Conservation (phyloP, 1,140 invertebrate genomes). For the Temnothorax curvispinosus region DNA sequence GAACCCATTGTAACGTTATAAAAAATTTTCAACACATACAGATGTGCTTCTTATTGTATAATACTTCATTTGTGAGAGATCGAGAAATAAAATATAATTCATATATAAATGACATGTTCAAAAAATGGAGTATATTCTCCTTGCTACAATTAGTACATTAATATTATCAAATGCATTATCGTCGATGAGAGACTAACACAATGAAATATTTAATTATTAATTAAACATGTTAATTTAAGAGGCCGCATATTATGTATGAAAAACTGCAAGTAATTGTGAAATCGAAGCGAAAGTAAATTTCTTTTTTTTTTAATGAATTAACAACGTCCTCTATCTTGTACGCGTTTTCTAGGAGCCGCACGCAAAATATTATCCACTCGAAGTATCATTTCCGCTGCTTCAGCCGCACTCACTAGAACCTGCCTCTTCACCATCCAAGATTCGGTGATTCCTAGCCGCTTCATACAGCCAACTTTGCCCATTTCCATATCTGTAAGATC, state of each 20-base stretch:
- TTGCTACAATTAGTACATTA: constrained; percentile 20
- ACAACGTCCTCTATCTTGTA: constrained; percentile 94
- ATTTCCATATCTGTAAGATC: constrained; percentile 92
- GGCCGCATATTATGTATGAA: neutral
- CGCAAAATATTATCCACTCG: constrained; percentile 99
- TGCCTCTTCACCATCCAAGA: constrained; percentile 98
- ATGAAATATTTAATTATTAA: constrained; percentile 4
- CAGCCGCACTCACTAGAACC: constrained; percentile 96
- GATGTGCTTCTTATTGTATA: neutral
- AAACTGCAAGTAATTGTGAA: constrained; percentile 9
- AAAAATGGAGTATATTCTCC: constrained; percentile 18
- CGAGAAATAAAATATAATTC: neutral
- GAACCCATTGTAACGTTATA: constrained; percentile 75
- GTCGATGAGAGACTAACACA: neutral
- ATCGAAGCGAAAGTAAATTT: neutral
- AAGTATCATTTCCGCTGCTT: constrained; percentile 99
- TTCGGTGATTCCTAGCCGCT: constrained; percentile 96
- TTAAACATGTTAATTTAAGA: constrained; percentile 32
- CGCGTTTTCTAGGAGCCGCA: constrained; percentile 96
- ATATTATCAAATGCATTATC: constrained; percentile 26
- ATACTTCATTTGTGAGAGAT: constrained; percentile 36
- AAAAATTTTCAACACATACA: constrained; percentile 60
- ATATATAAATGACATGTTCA: constrained; percentile 6
- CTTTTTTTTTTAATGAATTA: constrained; percentile 85
- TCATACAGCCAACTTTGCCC: constrained; percentile 95